These are phyloP conservation scores for Andrena bicolor DNA, from an alignment of 2,888 invertebrate genomes.

Conservation along the genomic window DNA sequence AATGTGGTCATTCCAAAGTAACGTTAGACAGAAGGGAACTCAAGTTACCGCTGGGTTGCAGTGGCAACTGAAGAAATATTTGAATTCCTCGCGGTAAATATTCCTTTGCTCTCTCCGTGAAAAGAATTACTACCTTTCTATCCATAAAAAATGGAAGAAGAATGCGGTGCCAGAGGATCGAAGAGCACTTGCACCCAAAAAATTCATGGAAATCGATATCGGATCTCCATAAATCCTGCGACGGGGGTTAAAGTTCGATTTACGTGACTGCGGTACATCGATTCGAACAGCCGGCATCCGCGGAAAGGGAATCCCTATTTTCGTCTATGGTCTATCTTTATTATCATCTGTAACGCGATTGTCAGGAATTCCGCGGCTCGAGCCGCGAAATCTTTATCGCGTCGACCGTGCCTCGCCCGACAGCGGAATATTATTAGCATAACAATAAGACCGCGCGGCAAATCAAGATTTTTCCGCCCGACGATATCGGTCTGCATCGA, in stretches of 20 bases:
- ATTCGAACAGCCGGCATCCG: conserved; percentile 10
- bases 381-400: conserved; percentile 50
- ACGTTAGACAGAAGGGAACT: too few species aligned
- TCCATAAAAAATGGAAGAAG: neutral
- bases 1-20: too few species aligned
- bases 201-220: conserved; percentile 23
- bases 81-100: too few species aligned
- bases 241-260: conserved; percentile 40
- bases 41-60: too few species aligned
- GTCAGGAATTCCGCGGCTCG: conserved; percentile 47
- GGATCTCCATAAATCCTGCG: conserved; percentile 35
- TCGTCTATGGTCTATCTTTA: conserved; percentile 49
- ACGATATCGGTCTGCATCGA: conserved; percentile 25
- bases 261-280: conserved; percentile 42
- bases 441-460: conserved; percentile 32
- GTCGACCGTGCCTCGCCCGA: conserved; percentile 13
- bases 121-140: neutral
- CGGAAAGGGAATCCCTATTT: conserved; percentile 35
- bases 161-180: neutral
- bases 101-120: too few species aligned
- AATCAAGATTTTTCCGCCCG: conserved; percentile 40
- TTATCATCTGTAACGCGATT: conserved; percentile 56
- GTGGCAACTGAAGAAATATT: too few species aligned
- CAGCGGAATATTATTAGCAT: conserved; percentile 53
- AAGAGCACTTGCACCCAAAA: conserved; percentile 10